phyloP scores from a whole-genome alignment of 2,888 invertebrate genomes.

The Cistogaster globosa region DNA sequence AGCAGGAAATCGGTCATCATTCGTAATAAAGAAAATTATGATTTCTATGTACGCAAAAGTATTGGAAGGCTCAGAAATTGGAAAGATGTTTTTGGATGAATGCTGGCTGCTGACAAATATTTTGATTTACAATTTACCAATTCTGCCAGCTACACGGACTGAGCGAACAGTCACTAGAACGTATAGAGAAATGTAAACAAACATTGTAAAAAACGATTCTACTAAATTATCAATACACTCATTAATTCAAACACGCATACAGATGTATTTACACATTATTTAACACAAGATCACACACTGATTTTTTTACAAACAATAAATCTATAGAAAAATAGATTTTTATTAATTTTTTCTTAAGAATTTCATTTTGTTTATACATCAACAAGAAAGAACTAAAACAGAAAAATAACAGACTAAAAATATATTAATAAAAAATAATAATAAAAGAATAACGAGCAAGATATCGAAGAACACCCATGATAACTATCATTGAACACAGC shows the following conservation, averaged over 20 bases:
- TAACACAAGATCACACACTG: slow-evolving; percentile 6
- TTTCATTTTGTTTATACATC: slow-evolving; percentile 34
- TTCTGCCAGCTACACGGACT: not conserved
- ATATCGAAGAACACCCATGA: slow-evolving; percentile 60
- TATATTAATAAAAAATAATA: slow-evolving; percentile 49
- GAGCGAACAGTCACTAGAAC: slow-evolving; percentile 11
- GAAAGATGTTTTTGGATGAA: slow-evolving; percentile 9
- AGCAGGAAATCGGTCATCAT: slow-evolving; percentile 58
- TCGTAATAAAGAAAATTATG: slow-evolving; percentile 65
- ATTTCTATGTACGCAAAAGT: slow-evolving; percentile 49
- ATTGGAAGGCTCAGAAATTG: not conserved
- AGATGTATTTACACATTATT: not conserved
- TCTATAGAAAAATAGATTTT: slow-evolving; percentile 57
- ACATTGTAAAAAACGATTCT: slow-evolving; percentile 56
- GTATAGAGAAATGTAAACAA: slow-evolving; percentile 57
- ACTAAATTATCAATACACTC: not conserved
- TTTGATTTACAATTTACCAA: slow-evolving; percentile 66
- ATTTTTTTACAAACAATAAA: slow-evolving; percentile 54
- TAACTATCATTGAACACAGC: slow-evolving; percentile 50
- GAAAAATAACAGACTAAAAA: slow-evolving; percentile 12
- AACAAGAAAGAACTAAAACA: slow-evolving; percentile 24
- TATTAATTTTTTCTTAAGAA: slow-evolving; percentile 60
- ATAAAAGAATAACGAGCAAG: slow-evolving; percentile 22
- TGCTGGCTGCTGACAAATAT: slow-evolving; percentile 67
- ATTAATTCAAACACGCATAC: not conserved